Conservation (phyloP, 2,888 invertebrate species). For the Protonemura montana region DNA sequence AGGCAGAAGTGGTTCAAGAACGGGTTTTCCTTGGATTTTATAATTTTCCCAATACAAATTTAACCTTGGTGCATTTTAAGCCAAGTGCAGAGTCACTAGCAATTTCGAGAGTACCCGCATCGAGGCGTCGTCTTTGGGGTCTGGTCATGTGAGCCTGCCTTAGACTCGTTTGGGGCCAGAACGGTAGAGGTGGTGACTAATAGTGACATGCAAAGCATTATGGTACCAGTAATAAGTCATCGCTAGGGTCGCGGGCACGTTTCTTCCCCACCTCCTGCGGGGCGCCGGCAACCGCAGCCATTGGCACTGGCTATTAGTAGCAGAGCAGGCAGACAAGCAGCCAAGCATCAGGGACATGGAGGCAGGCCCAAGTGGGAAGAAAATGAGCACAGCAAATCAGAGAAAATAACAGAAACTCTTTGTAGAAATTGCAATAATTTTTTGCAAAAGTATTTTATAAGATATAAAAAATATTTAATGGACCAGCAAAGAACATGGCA, state of each 20-base stretch:
- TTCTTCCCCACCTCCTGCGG: conserved; percentile 89
- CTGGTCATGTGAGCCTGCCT: conserved; percentile 50
- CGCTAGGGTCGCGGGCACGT: conserved; percentile 87
- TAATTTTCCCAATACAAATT: too few species aligned
- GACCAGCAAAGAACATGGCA: conserved; percentile 45
- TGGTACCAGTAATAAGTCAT: conserved; percentile 95
- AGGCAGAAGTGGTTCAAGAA: too few species aligned
- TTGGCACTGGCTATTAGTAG: conserved; percentile 54
- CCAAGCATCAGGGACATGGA: conserved; percentile 52
- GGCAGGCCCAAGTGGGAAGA: conserved; percentile 51
- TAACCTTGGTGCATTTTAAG: too few species aligned
- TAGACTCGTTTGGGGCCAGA: conserved; percentile 40
- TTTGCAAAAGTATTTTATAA: neutral
- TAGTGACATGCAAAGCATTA: conserved; percentile 72
- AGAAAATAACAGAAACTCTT: conserved; percentile 48
- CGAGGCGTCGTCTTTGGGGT: neutral
- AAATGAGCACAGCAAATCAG: conserved; percentile 53
- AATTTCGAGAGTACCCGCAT: too few species aligned
- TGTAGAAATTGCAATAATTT: conserved; percentile 48
- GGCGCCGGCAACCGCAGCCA: conserved; percentile 59
- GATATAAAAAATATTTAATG: conserved; percentile 48
- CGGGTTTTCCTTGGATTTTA: too few species aligned
- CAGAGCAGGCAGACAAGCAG: conserved; percentile 55
- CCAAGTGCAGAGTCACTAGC: too few species aligned
- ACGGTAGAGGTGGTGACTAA: conserved; percentile 50